phyloP scores from a whole-genome alignment of 2,113 vertebrate genomes.

The Grus americana region DNA sequence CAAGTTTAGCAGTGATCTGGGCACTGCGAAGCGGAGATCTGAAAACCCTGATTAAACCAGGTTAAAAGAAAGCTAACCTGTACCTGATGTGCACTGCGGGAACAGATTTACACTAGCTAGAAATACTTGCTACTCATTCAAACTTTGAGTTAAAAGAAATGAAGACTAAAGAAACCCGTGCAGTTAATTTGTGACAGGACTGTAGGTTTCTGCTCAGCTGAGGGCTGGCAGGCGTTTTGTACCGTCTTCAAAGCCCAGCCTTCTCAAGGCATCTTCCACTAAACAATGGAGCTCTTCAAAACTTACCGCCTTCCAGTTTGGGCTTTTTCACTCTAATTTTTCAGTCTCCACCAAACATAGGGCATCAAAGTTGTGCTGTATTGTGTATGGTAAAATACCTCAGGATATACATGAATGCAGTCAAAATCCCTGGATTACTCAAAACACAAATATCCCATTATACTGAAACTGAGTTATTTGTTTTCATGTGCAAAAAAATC shows the following conservation, averaged over 20 bases:
- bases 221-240: neutral
- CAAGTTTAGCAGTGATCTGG: neutral
- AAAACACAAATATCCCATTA: neutral
- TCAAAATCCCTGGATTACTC: neutral
- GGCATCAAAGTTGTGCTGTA: neutral
- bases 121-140: neutral
- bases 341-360: neutral
- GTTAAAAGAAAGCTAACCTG: neutral
- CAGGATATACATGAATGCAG: rapidly evolving
- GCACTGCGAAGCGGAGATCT: neutral
- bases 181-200: neutral
- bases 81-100: neutral
- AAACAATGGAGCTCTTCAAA: neutral
- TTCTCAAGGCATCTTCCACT: neutral
- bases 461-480: neutral
- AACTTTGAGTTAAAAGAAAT: neutral
- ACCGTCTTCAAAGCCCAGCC: neutral
- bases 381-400: neutral
- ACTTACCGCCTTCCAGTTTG: neutral
- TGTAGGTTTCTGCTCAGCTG: neutral
- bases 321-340: neutral
- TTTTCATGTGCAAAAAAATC: neutral
- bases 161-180: neutral
- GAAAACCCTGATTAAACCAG: neutral
- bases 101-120: neutral